These are phyloP conservation scores for Petaurus breviceps DNA, from an alignment of 2,113 vertebrate species.

Conservation along the genomic window DNA sequence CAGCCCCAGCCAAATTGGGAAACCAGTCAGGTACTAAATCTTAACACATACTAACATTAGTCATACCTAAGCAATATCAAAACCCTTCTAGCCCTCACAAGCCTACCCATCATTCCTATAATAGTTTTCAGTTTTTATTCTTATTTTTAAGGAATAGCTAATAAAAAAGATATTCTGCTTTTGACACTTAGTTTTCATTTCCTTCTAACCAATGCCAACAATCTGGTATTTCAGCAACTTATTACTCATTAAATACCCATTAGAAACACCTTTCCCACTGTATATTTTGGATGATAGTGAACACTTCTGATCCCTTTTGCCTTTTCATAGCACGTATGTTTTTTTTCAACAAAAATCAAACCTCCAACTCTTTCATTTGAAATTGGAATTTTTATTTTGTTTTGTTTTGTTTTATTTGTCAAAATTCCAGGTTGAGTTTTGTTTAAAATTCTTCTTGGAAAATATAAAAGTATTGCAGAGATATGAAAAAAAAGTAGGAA, in stretches of 20 bases:
- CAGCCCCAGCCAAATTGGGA: neutral
- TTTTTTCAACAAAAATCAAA: conserved; percentile 70
- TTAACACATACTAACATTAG: conserved; percentile 31
- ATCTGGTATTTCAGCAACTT: conserved; percentile 83
- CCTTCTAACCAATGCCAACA: conserved; percentile 80
- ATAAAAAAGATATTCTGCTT: conserved; percentile 79
- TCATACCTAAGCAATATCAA: conserved; percentile 26
- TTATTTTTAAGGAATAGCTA: conserved; percentile 72
- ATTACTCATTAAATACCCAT: conserved; percentile 85
- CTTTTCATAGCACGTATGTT: conserved; percentile 61
- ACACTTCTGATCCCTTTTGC: conserved; percentile 72
- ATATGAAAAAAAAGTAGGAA: conserved; percentile 71
- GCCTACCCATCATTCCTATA: conserved; percentile 69
- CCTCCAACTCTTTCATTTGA: conserved; percentile 68
- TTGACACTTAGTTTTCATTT: conserved; percentile 83
- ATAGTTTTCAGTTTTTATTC: conserved; percentile 73
- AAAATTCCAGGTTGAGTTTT: conserved; percentile 78
- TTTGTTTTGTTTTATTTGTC: conserved; percentile 80
- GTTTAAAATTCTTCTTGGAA: conserved; percentile 74
- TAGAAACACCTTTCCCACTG: conserved; percentile 84
- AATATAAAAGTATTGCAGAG: conserved; percentile 76
- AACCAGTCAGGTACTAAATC: neutral
- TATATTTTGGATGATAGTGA: conserved; percentile 81
- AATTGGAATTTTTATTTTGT: conserved; percentile 54
- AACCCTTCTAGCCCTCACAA: conserved; percentile 37